Conservation (phyloP, 2,797 vertebrate genomes). For the Micropoecilia bifurca region DNA sequence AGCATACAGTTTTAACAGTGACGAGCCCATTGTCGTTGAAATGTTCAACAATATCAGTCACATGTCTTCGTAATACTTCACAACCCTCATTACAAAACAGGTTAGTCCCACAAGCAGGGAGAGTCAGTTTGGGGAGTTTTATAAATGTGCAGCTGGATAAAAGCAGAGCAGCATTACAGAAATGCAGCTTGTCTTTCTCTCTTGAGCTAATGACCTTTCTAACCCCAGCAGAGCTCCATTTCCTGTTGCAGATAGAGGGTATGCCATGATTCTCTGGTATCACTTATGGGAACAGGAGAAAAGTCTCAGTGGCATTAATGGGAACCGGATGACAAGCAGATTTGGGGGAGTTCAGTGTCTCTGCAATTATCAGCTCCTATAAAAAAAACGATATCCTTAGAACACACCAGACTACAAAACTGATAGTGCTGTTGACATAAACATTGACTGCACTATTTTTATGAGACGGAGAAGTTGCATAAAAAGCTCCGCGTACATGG, state of each 20-base stretch:
- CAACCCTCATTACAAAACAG: neutral
- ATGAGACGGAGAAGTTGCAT: slow-evolving; percentile 3
- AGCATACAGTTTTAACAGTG: neutral
- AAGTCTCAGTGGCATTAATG: slow-evolving; percentile 27
- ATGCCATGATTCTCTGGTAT: slow-evolving; percentile 33
- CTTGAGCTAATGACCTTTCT: slow-evolving; percentile 52
- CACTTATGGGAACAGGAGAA: slow-evolving; percentile 25
- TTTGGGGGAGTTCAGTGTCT: slow-evolving; percentile 1
- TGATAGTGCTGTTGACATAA: neutral
- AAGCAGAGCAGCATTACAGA: slow-evolving; percentile 20
- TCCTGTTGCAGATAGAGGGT: slow-evolving; percentile 59
- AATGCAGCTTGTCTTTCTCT: slow-evolving; percentile 17
- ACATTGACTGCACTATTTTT: neutral
- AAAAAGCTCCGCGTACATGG: slow-evolving; percentile 3
- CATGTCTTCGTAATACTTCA: neutral
- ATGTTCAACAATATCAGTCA: neutral
- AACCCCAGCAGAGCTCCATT: slow-evolving; percentile 61
- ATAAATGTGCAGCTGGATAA: slow-evolving; percentile 16
- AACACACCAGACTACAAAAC: neutral
- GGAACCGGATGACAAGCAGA: slow-evolving; percentile 10
- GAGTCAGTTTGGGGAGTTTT: neutral
- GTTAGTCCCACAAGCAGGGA: slow-evolving; percentile 1
- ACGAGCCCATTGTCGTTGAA: neutral
- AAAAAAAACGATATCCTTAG: neutral
- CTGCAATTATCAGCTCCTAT: neutral